These are phyloP conservation scores for Pelvicachromis taeniatus DNA, from an alignment of 2,113 vertebrate genomes.

Conservation along the genomic window DNA sequence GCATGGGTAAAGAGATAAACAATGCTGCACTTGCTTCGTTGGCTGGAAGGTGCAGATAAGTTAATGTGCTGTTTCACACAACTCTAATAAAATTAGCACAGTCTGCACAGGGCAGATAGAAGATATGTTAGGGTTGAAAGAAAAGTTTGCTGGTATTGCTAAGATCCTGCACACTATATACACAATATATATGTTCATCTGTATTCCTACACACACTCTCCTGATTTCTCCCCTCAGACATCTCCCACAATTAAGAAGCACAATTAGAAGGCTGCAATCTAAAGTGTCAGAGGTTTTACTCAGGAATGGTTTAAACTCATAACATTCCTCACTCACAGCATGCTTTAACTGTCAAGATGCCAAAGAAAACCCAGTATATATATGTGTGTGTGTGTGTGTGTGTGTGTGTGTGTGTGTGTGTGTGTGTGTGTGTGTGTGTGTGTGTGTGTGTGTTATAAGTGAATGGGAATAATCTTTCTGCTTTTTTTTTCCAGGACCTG, in stretches of 20 bases:
- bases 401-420: no score
- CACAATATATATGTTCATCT: neutral
- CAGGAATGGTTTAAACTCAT: neutral
- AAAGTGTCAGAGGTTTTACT: neutral
- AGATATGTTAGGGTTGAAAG: neutral
- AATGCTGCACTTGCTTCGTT: neutral
- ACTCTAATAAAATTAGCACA: constrained; percentile 14
- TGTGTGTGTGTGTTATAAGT: neutral
- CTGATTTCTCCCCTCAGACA: neutral
- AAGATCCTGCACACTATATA: neutral
- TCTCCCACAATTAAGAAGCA: neutral
- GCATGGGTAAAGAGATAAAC: neutral
- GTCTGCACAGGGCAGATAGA: neutral
- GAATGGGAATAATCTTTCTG: constrained; percentile 11
- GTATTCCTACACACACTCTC: neutral
- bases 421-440: neutral
- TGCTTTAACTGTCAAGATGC: neutral
- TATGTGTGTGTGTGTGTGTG: neutral
- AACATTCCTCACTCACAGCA: neutral
- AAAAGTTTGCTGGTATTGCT: neutral
- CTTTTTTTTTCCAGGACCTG: constrained; percentile 79
- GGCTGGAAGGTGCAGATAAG: constrained; percentile 24
- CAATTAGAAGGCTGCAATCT: neutral
- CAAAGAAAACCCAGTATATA: neutral
- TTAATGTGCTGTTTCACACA: neutral